These are phyloP conservation scores for Cryptosula pallasiana DNA, from an alignment of 2,888 invertebrate genomes.

Conservation along the genomic window DNA sequence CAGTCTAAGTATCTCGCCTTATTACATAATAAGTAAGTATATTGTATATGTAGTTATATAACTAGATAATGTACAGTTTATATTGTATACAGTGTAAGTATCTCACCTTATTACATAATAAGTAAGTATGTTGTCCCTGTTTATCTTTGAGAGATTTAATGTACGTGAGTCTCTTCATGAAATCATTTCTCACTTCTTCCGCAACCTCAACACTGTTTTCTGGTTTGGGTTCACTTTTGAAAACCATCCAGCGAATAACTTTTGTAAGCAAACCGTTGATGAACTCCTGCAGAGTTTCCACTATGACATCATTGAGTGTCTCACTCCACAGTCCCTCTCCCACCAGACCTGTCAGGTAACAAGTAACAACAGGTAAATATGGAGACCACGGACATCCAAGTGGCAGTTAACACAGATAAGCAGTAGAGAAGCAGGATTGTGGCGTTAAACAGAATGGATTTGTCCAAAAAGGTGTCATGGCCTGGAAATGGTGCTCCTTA, in stretches of 20 bases:
- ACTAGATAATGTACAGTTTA: too few relatives aligned
- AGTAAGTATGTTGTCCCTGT: neutral
- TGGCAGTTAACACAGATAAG: too few relatives aligned
- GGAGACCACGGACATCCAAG: too few relatives aligned
- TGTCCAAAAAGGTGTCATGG: too few relatives aligned
- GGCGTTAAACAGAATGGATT: too few relatives aligned
- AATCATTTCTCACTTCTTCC: neutral
- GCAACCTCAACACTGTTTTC: neutral
- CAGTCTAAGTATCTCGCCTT: too few relatives aligned
- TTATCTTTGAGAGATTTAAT: neutral
- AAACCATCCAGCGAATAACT: neutral
- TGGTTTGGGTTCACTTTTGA: neutral
- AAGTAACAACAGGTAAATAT: too few relatives aligned
- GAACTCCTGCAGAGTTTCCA: conserved; percentile 7
- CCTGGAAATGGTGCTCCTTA: too few relatives aligned
- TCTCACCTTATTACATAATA: conserved; percentile 6
- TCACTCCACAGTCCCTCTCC: neutral
- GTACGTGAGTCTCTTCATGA: neutral
- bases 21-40: too few relatives aligned
- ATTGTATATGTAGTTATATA: too few relatives aligned
- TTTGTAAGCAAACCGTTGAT: neutral
- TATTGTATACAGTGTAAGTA: too few relatives aligned
- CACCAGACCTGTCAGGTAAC: neutral
- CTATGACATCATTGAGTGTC: conserved; percentile 14
- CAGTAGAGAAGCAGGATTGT: too few relatives aligned